Percentiles rank a stretch among this genome's conserved stretches.
Evolutionary conservation across 2,797 vertebrate species (phyloP).

Genomic region (Hephaestus fuliginosus): DNA sequence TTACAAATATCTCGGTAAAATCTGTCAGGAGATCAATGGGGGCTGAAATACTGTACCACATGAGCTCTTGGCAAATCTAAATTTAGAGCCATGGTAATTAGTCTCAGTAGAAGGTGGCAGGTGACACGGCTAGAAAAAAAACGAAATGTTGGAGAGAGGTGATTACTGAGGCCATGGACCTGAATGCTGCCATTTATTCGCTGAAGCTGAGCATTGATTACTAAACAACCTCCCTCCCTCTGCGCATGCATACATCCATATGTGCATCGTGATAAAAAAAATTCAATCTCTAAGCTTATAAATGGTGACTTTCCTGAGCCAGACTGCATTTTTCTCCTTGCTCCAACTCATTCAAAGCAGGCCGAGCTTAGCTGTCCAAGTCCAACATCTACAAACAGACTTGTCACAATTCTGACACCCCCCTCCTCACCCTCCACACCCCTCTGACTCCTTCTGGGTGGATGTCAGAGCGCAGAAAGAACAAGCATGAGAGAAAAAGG

Average conservation of each 20-base stretch:
- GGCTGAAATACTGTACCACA: not conserved
- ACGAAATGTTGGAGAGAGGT: not conserved
- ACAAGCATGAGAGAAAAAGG: constrained; percentile 12
- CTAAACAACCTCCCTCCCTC: not conserved
- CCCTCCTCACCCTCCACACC: not conserved
- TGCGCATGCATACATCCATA: not conserved
- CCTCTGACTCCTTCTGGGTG: not conserved
- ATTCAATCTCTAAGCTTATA: not conserved
- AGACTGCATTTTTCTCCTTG: not conserved
- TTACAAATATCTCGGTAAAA: not conserved
- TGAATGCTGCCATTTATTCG: not conserved
- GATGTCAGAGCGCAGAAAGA: constrained; percentile 20
- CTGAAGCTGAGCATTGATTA: not conserved
- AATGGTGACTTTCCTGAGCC: not conserved
- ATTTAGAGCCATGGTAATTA: constrained; percentile 34
- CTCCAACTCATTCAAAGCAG: constrained; percentile 1
- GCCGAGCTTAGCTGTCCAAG: constrained; percentile 5
- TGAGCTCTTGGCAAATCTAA: constrained; percentile 30
- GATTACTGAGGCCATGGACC: not conserved
- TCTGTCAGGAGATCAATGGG: not conserved
- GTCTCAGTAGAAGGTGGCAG: constrained; percentile 5
- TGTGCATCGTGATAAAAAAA: not conserved
- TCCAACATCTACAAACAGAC: constrained; percentile 24
- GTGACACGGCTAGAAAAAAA: constrained; percentile 1
- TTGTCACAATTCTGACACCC: constrained; percentile 7